phyloP scores from a whole-genome alignment of 2,113 vertebrate species.

The Labeo rohita region DNA sequence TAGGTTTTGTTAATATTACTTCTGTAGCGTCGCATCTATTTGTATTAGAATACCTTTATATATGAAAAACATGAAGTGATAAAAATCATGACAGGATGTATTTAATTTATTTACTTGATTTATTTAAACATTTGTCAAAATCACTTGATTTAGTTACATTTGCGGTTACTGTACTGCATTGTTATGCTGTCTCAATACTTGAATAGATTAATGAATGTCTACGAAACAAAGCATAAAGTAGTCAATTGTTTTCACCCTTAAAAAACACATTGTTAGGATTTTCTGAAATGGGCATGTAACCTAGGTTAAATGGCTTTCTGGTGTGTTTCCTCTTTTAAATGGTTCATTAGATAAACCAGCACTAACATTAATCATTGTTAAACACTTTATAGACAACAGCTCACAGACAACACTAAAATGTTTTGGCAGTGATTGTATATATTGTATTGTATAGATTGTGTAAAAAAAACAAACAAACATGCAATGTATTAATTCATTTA shows the following conservation, averaged over 20 bases:
- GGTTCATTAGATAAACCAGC: not conserved
- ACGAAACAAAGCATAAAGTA: not conserved
- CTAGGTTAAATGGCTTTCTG: not conserved
- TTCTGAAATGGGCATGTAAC: not conserved
- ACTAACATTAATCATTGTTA: not conserved
- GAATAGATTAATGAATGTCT: not conserved
- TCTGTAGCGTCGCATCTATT: not conserved
- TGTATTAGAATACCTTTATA: not conserved
- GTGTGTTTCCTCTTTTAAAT: not conserved
- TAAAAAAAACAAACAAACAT: not conserved
- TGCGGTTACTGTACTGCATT: not conserved
- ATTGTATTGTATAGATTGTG: too few relatives aligned
- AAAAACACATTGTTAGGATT: not conserved
- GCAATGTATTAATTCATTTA: not conserved
- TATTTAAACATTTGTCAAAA: not conserved
- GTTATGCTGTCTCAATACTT: not conserved
- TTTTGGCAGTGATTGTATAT: not conserved
- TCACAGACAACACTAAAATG: too few relatives aligned
- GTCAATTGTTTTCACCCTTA: not conserved
- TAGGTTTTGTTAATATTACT: not conserved
- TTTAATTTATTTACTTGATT: too few relatives aligned
- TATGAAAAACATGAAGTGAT: not conserved
- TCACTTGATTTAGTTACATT: not conserved
- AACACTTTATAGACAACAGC: too few relatives aligned
- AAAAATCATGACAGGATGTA: not conserved